Conservation (phyloP, 2,888 invertebrate genomes). For the Slavum lentiscoides region DNA sequence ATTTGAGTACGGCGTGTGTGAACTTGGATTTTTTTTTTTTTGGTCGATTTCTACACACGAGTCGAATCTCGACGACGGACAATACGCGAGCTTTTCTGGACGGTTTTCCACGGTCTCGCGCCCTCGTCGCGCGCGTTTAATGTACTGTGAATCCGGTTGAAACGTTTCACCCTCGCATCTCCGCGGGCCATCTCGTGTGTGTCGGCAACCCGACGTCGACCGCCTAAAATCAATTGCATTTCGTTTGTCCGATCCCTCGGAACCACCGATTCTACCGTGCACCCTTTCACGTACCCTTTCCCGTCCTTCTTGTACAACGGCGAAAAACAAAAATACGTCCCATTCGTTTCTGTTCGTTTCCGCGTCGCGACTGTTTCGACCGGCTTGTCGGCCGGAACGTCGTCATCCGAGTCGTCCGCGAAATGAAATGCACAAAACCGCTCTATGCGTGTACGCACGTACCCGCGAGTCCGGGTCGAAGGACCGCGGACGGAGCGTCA, state of each 20-base stretch:
- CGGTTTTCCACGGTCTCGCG: constrained; percentile 15
- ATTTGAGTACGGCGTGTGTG: too few species aligned
- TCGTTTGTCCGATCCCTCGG: constrained; percentile 13
- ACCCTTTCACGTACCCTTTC: background rate
- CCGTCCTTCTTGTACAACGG: too few species aligned
- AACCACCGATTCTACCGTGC: background rate
- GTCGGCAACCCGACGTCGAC: background rate
- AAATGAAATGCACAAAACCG: constrained; percentile 31
- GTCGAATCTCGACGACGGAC: background rate
- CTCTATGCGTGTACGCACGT: background rate
- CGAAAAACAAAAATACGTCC: too few species aligned
- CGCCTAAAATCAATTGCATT: constrained; percentile 36
- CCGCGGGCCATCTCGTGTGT: background rate
- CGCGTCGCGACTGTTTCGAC: too few species aligned
- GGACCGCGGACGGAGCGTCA: background rate
- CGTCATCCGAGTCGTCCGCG: background rate
- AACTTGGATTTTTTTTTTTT: too few species aligned
- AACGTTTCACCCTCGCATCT: background rate
- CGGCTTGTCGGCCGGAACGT: background rate
- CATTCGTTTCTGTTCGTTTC: too few species aligned
- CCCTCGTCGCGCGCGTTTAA: constrained; percentile 10
- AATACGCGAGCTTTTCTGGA: background rate
- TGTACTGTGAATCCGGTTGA: constrained; percentile 52
- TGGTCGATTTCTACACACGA: too few species aligned
- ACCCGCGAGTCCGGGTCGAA: background rate